These are phyloP conservation scores for Anoplopoma fimbria DNA, from an alignment of 2,113 vertebrate genomes.

Conservation along the genomic window DNA sequence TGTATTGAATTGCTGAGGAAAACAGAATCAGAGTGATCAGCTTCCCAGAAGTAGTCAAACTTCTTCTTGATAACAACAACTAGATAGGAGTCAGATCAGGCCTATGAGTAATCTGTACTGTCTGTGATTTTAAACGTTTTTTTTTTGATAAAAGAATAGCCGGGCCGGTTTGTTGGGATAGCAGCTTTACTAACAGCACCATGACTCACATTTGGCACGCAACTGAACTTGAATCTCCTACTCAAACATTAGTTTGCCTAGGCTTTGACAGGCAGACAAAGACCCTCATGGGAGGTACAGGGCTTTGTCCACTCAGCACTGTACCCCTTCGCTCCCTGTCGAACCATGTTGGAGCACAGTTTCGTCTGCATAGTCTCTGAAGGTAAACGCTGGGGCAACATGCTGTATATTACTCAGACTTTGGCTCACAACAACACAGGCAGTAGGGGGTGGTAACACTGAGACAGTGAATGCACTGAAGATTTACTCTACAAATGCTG, in stretches of 20 bases:
- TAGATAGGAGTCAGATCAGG: neutral
- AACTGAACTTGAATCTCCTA: slow-evolving; percentile 61
- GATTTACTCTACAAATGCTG: slow-evolving; percentile 65
- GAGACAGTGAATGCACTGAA: slow-evolving; percentile 20
- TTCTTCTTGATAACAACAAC: slow-evolving; percentile 10
- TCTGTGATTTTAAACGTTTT: slow-evolving; percentile 3
- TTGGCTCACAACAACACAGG: slow-evolving; percentile 54
- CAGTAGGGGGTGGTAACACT: slow-evolving; percentile 55
- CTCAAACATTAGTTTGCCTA: slow-evolving; percentile 68
- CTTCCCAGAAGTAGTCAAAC: slow-evolving; percentile 3
- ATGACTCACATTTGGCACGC: slow-evolving; percentile 73
- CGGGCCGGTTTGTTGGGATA: slow-evolving; percentile 11
- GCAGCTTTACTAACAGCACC: slow-evolving; percentile 41
- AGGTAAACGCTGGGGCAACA: slow-evolving; percentile 75
- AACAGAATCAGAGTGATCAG: slow-evolving; percentile 8
- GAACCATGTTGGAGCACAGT: slow-evolving; percentile 49
- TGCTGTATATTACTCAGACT: slow-evolving; percentile 74
- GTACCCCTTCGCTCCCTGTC: slow-evolving; percentile 51
- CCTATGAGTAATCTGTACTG: neutral
- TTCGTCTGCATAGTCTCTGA: slow-evolving; percentile 62
- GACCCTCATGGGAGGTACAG: slow-evolving; percentile 53
- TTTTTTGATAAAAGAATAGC: slow-evolving; percentile 13
- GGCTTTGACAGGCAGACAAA: slow-evolving; percentile 69
- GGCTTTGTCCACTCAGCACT: slow-evolving; percentile 68
- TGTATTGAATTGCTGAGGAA: slow-evolving; percentile 23